Conservation (phyloP, 2,888 invertebrate genomes). For the Machimus rusticus region DNA sequence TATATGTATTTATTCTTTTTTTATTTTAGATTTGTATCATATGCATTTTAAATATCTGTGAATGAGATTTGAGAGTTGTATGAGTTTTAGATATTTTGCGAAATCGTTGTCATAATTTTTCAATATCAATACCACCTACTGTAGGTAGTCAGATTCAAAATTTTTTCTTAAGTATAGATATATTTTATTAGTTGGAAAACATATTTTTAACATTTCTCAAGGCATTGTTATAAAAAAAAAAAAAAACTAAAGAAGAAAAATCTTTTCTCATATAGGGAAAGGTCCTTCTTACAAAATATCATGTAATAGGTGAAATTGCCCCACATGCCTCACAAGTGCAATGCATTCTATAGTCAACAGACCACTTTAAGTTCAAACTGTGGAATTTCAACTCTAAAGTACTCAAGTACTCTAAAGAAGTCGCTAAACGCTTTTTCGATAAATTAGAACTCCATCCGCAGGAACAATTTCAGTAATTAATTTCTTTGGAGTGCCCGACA, state of each 20-base stretch:
- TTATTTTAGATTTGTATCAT: too few species aligned
- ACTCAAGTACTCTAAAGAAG: not conserved
- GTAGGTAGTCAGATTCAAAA: not conserved
- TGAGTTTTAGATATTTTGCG: too few species aligned
- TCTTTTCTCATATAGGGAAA: not conserved
- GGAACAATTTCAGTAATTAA: slow-evolving; percentile 21
- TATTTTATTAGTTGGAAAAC: too few species aligned
- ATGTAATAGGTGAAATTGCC: not conserved
- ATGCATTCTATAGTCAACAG: not conserved
- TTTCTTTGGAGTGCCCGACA: not conserved
- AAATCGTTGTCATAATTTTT: too few species aligned
- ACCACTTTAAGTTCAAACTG: not conserved
- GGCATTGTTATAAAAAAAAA: too few species aligned
- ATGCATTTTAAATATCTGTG: too few species aligned
- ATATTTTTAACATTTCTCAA: too few species aligned
- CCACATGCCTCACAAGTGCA: not conserved
- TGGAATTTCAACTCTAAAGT: not conserved
- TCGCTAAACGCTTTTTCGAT: slow-evolving; percentile 15
- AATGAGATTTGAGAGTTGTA: too few species aligned
- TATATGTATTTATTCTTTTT: too few species aligned
- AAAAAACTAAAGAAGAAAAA: too few species aligned
- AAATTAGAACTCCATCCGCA: slow-evolving; percentile 20
- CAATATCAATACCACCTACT: too few species aligned
- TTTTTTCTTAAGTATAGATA: not conserved
- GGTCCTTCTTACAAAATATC: not conserved